phyloP scores from a whole-genome alignment of 2,888 invertebrate species.

The Luffia ferchaultella region DNA sequence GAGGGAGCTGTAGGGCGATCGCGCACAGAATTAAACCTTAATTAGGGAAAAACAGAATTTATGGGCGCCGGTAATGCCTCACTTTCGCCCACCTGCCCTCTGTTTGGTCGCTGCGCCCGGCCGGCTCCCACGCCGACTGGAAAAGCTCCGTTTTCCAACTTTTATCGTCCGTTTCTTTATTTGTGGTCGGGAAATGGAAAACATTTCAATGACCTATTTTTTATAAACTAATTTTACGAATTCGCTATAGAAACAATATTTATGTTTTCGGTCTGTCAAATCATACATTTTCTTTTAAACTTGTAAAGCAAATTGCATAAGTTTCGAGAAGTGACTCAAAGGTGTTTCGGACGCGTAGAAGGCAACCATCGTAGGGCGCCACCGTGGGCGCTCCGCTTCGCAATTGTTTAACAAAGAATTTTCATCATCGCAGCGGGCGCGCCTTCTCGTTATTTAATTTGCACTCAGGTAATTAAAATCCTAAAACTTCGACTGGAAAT shows the following conservation, averaged over 20 bases:
- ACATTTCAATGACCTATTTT: neutral
- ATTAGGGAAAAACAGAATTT: slow-evolving; percentile 63
- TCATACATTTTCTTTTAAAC: too few relatives aligned
- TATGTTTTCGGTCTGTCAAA: too few relatives aligned
- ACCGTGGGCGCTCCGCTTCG: neutral
- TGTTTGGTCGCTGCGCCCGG: slow-evolving; percentile 21
- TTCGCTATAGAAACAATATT: neutral
- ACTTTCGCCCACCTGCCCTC: slow-evolving; percentile 30
- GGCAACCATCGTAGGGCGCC: neutral
- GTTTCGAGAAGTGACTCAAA: too few relatives aligned
- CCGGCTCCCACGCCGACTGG: neutral
- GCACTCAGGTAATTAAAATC: slow-evolving; percentile 63
- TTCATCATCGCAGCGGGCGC: neutral
- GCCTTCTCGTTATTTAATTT: slow-evolving; percentile 49
- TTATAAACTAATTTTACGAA: neutral
- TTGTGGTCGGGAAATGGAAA: neutral
- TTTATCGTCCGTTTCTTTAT: neutral
- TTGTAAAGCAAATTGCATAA: too few relatives aligned
- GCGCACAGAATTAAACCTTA: slow-evolving; percentile 43
- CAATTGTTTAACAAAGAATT: neutral
- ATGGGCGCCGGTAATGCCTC: slow-evolving; percentile 41
- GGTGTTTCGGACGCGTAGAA: too few relatives aligned
- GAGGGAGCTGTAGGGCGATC: slow-evolving; percentile 3
- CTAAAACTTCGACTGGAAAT: slow-evolving; percentile 58
- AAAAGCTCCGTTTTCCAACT: neutral